Percentiles rank a stretch among this genome's conserved stretches.
Evolutionary conservation across 2,888 invertebrate genomes (phyloP).

Genomic region (Limnephilus auricula): DNA sequence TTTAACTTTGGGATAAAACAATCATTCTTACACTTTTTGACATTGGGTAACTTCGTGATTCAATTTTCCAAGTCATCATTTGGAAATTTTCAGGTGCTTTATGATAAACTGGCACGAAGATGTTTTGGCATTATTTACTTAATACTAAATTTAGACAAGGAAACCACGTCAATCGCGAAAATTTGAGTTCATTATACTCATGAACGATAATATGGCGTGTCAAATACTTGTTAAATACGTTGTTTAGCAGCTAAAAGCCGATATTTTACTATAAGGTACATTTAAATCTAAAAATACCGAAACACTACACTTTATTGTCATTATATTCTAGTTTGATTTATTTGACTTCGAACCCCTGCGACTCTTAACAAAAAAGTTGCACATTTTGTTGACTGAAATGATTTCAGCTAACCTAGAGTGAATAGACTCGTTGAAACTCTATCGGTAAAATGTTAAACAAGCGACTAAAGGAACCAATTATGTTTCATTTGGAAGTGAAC

Average conservation of each 20-base stretch:
- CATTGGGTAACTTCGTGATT: neutral
- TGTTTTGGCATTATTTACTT: neutral
- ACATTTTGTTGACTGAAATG: no score
- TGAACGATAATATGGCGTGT: neutral
- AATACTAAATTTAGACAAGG: neutral
- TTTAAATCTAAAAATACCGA: neutral
- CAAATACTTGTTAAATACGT: neutral
- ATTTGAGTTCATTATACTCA: neutral
- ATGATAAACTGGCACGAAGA: neutral
- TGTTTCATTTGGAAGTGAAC: no score
- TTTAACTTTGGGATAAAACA: neutral
- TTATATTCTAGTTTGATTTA: neutral
- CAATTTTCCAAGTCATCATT: neutral
- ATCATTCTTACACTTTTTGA: neutral
- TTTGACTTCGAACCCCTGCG: no score
- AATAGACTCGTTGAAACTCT: no score
- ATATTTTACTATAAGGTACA: neutral
- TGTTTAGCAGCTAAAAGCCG: neutral
- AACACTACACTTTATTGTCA: neutral
- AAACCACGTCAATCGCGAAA: neutral
- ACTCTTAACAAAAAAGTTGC: no score
- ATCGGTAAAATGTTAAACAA: no score
- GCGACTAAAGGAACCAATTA: no score
- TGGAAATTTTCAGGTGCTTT: neutral
- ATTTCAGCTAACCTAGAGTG: no score